Percentiles rank a stretch among this genome's conserved stretches.
Evolutionary conservation across 1,140 invertebrate genomes (phyloP).

Genomic region (Gerris buenoi): DNA sequence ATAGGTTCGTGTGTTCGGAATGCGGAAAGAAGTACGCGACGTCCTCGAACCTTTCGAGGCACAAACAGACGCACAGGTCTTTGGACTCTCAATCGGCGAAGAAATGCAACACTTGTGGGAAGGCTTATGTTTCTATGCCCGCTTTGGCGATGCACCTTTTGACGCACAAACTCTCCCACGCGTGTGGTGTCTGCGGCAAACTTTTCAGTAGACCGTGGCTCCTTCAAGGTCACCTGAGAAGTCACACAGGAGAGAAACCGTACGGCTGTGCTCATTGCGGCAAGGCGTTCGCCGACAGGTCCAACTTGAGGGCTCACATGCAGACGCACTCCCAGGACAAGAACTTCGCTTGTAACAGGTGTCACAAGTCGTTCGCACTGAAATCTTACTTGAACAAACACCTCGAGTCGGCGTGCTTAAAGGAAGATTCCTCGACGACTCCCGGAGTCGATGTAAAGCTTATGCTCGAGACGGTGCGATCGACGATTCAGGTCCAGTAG

Average conservation of each 20-base stretch:
- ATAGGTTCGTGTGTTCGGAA: conserved; percentile 75
- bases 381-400: conserved; percentile 97
- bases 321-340: conserved; percentile 82
- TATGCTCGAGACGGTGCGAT: conserved; percentile 16
- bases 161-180: conserved; percentile 80
- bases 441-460: conserved; percentile 16
- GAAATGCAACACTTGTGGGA: conserved; percentile 84
- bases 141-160: conserved; percentile 93
- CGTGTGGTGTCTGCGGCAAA: conserved; percentile 83
- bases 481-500: conserved; percentile 20
- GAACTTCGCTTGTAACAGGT: conserved; percentile 75
- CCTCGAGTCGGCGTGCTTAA: conserved; percentile 72
- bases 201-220: conserved; percentile 85
- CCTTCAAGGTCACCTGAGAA: conserved; percentile 81
- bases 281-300: conserved; percentile 94
- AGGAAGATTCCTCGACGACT: conserved; percentile 10
- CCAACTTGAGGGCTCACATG: conserved; percentile 84
- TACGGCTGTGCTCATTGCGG: conserved; percentile 97
- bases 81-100: conserved; percentile 84
- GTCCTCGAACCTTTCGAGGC: conserved; percentile 85
- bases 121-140: conserved; percentile 94
- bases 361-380: conserved; percentile 85
- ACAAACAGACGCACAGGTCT: conserved; percentile 83
- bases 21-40: conserved; percentile 95
- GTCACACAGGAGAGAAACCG: conserved; percentile 96